Evolutionary conservation across 2,888 invertebrate genomes (phyloP).

Genomic region (Drepana falcataria): DNA sequence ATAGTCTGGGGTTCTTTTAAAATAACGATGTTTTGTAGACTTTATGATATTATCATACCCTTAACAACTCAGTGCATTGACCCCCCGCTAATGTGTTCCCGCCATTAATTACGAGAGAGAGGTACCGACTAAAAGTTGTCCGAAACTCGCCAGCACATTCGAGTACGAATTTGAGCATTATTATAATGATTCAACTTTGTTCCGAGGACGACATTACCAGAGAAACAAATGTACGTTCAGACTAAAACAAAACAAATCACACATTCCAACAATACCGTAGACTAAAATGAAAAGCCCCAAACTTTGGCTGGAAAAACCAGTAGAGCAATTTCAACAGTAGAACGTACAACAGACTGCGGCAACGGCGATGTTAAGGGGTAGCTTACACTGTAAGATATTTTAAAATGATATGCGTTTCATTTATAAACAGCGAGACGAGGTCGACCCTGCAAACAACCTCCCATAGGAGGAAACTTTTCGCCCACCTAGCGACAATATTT

Average conservation of each 20-base stretch:
- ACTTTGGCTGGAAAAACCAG: no score
- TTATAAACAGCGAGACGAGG: constrained; percentile 70
- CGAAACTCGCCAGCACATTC: constrained; percentile 36
- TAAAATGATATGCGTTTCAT: constrained; percentile 73
- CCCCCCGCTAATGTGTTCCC: constrained; percentile 34
- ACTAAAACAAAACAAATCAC: constrained; percentile 12
- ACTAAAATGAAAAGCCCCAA: no score
- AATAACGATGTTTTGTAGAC: no score
- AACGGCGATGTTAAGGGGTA: constrained; percentile 21
- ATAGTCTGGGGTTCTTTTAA: no score
- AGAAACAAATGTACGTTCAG: constrained; percentile 31
- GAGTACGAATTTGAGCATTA: constrained; percentile 33
- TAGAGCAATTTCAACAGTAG: no score
- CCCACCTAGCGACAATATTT: constrained; percentile 79
- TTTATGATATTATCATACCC: no score
- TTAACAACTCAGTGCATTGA: constrained; percentile 16
- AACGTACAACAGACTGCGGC: neutral
- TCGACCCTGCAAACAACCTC: constrained; percentile 69
- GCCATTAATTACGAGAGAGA: constrained; percentile 30
- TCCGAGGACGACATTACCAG: constrained; percentile 36
- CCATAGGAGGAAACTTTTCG: constrained; percentile 73
- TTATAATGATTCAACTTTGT: constrained; percentile 52
- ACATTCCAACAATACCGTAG: no score
- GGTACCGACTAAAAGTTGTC: constrained; percentile 31
- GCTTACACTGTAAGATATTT: constrained; percentile 47